Evolutionary conservation across 2,113 vertebrate genomes (phyloP).

Genomic region (Eonycteris spelaea): DNA sequence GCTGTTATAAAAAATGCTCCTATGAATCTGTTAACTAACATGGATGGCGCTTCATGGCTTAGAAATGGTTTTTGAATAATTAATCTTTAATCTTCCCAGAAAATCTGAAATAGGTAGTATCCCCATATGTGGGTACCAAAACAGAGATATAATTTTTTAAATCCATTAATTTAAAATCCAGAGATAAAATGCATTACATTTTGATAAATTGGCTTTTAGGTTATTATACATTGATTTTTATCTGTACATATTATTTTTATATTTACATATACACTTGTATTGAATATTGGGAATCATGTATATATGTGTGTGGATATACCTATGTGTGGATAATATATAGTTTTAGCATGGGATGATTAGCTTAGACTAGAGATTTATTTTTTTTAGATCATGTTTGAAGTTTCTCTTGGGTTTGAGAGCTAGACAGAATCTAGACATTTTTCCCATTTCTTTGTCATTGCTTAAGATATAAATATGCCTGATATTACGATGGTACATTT

Average conservation of each 20-base stretch:
- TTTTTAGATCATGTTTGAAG: neutral
- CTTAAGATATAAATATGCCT: neutral
- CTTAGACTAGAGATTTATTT: neutral
- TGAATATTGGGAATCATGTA: neutral
- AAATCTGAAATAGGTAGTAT: neutral
- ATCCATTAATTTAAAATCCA: neutral
- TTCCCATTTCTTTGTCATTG: neutral
- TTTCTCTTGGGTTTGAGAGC: neutral
- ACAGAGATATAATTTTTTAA: neutral
- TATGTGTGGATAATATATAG: neutral
- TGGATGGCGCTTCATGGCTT: neutral
- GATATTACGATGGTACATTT: rapidly evolving
- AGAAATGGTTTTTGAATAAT: neutral
- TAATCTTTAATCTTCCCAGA: neutral
- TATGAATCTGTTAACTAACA: neutral
- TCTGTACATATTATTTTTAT: neutral
- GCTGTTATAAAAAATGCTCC: neutral
- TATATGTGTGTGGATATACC: neutral
- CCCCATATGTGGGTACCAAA: neutral
- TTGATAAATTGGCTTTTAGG: neutral
- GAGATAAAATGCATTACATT: neutral
- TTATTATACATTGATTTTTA: neutral
- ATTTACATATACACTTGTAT: neutral
- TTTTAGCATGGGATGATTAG: neutral
- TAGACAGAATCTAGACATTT: neutral